Evolutionary conservation across 2,888 invertebrate species (phyloP), one percentile per base, ranked within the genome.

Genomic region (Ophonus ardosiacus): DNA sequence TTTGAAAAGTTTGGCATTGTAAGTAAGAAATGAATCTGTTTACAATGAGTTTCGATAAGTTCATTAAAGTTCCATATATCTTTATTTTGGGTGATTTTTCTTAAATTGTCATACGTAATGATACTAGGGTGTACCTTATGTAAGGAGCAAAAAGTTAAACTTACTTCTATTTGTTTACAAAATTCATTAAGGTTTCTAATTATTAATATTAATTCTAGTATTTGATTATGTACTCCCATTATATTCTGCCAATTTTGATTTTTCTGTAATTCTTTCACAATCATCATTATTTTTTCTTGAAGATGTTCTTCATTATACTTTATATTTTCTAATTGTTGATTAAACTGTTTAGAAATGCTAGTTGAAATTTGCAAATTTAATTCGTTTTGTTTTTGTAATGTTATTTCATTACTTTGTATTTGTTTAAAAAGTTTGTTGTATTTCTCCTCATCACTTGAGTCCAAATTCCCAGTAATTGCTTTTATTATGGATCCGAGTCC

Each of bases 321-420:
- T 43, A 43, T 43, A 43, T 43, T 43, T 7, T 43, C 43, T 43
- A 43, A 43, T 10, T 43, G 43, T 43, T 43, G 43, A 43, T 43
- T 43, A 43, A 43, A 43, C 7, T 43, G 43, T 43, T 6, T 10
- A 10, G 43, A 43, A 10, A 43, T 43, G 43, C 5, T 43, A 43
- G 7, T 10, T 3, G 43, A 43, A 43, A 43, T 10, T 43, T 43
- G 7, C 7, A 43, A 10, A 6, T 43, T 10, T 43, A 43, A 6
- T 43, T 59, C 59, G 59, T 59, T 59, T 59, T 59, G 59, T n/a
- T 59, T 59, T 59, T 59, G 59, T n/a, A 59, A n/a, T n/a, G 59
- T 59, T 59, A 59, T 43, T 1, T 43, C 6, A 10, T 43, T 43
- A 10, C 6, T 59, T 6, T 59, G 10, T 59, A 59, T 59, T 17